Base-by-base conservation (phyloP, 2,113 vertebrate species). In the Typhlomys cinereus region DNA sequence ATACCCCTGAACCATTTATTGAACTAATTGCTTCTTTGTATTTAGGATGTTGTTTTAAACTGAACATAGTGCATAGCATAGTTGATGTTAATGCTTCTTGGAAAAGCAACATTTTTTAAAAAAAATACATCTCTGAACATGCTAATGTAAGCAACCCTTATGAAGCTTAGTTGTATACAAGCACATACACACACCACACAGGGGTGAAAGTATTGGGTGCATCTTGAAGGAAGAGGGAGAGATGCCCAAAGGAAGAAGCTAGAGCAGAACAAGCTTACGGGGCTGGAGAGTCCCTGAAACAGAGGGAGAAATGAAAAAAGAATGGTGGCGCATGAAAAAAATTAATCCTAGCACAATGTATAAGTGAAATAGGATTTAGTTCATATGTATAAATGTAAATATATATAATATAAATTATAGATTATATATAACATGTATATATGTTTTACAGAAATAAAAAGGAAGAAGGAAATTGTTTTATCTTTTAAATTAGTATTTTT, bases 401-500 rank as follows among this genome's bases (percentile, higher is more conserved):
- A n/a, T n/a, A n/a, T n/a, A n/a, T n/a, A n/a, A n/a, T n/a, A n/a
- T n/a, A n/a, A n/a, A n/a, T n/a, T n/a, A n/a, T n/a, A n/a, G n/a
- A n/a, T n/a, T n/a, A n/a, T n/a, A n/a, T n/a, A n/a, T n/a, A n/a
- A n/a, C n/a, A n/a, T n/a, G n/a, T n/a, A n/a, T n/a, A n/a, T n/a
- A n/a, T n/a, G n/a, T n/a, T 90, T 93, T 23, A 70, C 27, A 66
- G 29, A 64, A 67, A 73, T 15, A 66, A n/a, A 39, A 21, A 29
- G 4, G 41, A 34, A 52, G 20, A 39, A 76, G 79, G 27, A 67
- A 73, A 83, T 31, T 10, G 52, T 62, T 86, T 92, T 80, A 64
- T 76, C 31, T 87, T 87, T 46, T 8, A 81, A 88, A 78, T 84
- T n/a, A n/a, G 17, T 13, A 89, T 89, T 48, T 14, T 70, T 73